These are phyloP conservation scores for Trypoxylon attenuatum DNA, from an alignment of 2,888 invertebrate species.

Conservation along the genomic window DNA sequence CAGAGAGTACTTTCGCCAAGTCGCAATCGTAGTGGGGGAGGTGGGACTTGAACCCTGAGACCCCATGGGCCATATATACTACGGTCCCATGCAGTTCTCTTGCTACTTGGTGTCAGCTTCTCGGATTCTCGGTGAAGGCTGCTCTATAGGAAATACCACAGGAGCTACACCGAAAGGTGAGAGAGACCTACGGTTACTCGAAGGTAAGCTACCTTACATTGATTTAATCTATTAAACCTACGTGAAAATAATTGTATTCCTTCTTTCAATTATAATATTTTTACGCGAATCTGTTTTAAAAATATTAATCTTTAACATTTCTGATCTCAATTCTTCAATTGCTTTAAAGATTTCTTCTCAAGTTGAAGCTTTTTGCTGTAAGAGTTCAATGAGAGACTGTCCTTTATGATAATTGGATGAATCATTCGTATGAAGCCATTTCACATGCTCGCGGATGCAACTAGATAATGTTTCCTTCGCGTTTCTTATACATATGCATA, in stretches of 20 bases:
- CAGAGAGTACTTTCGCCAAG: slow-evolving; percentile 70
- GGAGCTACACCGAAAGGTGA: not conserved
- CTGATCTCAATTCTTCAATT: too few relatives aligned
- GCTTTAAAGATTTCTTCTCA: too few relatives aligned
- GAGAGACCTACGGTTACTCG: not conserved
- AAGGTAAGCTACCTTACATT: slow-evolving; percentile 11
- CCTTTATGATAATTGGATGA: slow-evolving; percentile 26
- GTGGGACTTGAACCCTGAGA: slow-evolving; percentile 68
- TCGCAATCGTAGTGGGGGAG: slow-evolving; percentile 61
- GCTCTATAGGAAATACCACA: slow-evolving; percentile 6
- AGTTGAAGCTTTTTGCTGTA: not conserved
- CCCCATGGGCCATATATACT: slow-evolving; percentile 67
- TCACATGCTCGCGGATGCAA: not conserved
- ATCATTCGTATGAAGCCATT: too few relatives aligned
- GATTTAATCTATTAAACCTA: not conserved
- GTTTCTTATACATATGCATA: not conserved
- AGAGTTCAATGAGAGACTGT: not conserved
- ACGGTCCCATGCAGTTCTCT: slow-evolving; percentile 62
- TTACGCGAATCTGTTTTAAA: too few relatives aligned
- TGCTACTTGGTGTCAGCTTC: slow-evolving; percentile 67
- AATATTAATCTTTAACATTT: too few relatives aligned
- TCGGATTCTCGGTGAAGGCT: slow-evolving; percentile 50
- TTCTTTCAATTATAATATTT: too few relatives aligned
- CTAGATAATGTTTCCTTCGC: not conserved
- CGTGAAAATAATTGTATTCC: too few relatives aligned